These are phyloP conservation scores for Carapus acus DNA, from an alignment of 2,797 vertebrate genomes.

Conservation along the genomic window DNA sequence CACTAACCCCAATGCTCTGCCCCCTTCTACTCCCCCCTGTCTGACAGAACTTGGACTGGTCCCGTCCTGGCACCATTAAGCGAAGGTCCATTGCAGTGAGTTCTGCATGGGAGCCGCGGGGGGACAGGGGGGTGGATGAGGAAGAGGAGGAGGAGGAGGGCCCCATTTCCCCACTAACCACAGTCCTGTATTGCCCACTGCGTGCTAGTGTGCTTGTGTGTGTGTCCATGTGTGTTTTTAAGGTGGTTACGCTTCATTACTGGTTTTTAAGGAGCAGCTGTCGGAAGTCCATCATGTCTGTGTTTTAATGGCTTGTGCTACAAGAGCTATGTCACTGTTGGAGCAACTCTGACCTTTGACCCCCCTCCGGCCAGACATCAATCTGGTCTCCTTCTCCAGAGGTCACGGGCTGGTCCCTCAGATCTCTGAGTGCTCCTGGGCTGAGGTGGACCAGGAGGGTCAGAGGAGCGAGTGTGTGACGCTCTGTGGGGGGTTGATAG, in stretches of 20 bases:
- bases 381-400: slow-evolving; percentile 13
- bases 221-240: slow-evolving; percentile 31
- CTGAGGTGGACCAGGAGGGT: slow-evolving; percentile 22
- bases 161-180: slow-evolving; percentile 22
- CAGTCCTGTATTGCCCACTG: slow-evolving; percentile 18
- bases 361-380: slow-evolving; percentile 1
- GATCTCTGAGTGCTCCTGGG: slow-evolving; percentile 8
- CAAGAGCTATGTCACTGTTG: neutral
- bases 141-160: slow-evolving; percentile 9
- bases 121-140: slow-evolving; percentile 38
- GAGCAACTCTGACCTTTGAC: slow-evolving; percentile 25
- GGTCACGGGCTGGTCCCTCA: slow-evolving; percentile 7
- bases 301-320: slow-evolving; percentile 14
- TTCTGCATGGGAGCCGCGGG: slow-evolving; percentile 56
- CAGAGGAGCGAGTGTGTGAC: slow-evolving; percentile 2
- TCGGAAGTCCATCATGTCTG: neutral
- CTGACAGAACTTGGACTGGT: slow-evolving; percentile 67
- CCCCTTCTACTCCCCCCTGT: slow-evolving; percentile 34
- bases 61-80: slow-evolving; percentile 59
- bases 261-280: neutral
- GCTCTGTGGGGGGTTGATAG: neutral
- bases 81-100: slow-evolving; percentile 76
- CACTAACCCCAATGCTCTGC: slow-evolving; percentile 40
- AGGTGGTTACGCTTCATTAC: slow-evolving; percentile 32
- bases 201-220: slow-evolving; percentile 22